Conservation (phyloP, 2,888 invertebrate genomes). For the Apodemia zela region DNA sequence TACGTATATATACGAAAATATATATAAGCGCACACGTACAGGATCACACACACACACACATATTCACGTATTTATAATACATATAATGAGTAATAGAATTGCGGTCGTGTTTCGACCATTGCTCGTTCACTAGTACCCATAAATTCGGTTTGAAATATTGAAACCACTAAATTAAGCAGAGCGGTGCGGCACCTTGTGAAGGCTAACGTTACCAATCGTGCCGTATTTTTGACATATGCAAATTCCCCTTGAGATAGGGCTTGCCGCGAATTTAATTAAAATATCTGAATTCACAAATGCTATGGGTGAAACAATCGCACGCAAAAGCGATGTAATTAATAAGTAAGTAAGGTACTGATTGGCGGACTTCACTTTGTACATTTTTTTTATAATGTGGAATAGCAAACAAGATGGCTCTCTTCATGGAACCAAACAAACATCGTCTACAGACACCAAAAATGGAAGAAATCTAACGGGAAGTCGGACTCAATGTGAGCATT, state of each 20-base stretch:
- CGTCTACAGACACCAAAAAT: too few species aligned
- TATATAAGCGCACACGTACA: too few species aligned
- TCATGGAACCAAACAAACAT: too few species aligned
- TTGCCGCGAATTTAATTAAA: slow-evolving; percentile 7
- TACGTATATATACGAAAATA: too few species aligned
- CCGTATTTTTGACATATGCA: slow-evolving; percentile 13
- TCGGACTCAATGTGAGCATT: too few species aligned
- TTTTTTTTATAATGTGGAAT: too few species aligned
- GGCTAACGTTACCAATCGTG: slow-evolving; percentile 3
- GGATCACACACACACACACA: not conserved
- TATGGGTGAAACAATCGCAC: not conserved
- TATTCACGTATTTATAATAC: too few species aligned
- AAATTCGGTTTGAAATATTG: slow-evolving; percentile 2
- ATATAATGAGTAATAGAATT: not conserved
- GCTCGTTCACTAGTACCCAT: slow-evolving; percentile 7
- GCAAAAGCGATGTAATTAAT: not conserved
- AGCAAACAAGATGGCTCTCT: too few species aligned
- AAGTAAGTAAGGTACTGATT: too few species aligned
- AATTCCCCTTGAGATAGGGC: slow-evolving; percentile 12
- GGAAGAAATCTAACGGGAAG: too few species aligned
- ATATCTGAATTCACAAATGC: not conserved
- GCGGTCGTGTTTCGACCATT: slow-evolving; percentile 1
- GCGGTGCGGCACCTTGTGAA: not conserved
- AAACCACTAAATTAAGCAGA: not conserved
- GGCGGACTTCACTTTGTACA: too few species aligned